Evolutionary conservation across 2,888 invertebrate genomes (phyloP).

Genomic region (Polyploca ridens): DNA sequence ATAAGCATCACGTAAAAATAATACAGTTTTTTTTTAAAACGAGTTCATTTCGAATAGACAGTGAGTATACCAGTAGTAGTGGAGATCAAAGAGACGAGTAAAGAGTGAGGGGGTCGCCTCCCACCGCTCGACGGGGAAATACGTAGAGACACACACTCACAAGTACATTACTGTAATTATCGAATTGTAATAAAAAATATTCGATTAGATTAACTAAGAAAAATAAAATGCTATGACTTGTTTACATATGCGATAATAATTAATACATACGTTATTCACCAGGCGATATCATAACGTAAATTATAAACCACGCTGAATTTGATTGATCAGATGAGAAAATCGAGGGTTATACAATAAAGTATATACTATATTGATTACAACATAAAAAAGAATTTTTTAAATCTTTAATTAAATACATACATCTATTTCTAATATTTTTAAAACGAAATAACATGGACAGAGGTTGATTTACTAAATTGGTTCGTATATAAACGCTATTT

Average conservation of each 20-base stretch:
- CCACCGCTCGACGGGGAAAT: conserved; percentile 59
- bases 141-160: conserved; percentile 71
- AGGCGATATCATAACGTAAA: too few relatives aligned
- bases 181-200: conserved; percentile 70
- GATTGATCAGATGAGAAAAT: too few relatives aligned
- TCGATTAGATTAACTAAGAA: conserved; percentile 37
- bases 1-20: neutral
- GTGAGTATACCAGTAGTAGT: conserved; percentile 45
- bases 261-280: too few relatives aligned
- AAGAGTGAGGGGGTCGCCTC: conserved; percentile 43
- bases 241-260: neutral
- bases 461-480: too few relatives aligned
- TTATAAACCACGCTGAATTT: too few relatives aligned
- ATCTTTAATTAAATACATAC: too few relatives aligned
- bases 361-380: too few relatives aligned
- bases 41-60: conserved; percentile 39
- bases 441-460: too few relatives aligned
- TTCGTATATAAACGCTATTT: too few relatives aligned
- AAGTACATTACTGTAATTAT: conserved; percentile 81
- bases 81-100: conserved; percentile 53
- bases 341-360: too few relatives aligned
- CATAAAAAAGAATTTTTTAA: too few relatives aligned
- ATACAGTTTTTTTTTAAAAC: neutral
- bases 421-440: too few relatives aligned
- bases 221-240: neutral